Evolutionary conservation across 2,888 invertebrate genomes (phyloP).

Genomic region (Sarcophaga caerulescens): DNA sequence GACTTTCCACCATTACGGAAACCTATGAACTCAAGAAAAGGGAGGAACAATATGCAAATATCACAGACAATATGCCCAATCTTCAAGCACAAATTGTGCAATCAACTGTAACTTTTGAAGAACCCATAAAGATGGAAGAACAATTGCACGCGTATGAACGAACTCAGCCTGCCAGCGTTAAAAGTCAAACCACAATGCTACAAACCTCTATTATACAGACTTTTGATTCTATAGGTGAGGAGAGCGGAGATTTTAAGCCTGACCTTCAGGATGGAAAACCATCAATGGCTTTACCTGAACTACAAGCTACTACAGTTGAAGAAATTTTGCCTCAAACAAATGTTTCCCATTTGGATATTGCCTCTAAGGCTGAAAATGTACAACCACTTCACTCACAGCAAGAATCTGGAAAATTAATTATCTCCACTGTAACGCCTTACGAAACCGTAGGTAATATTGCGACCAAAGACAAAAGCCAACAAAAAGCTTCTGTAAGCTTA

Average conservation of each 20-base stretch:
- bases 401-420: conserved; percentile 68
- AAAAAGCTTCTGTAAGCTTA: conserved; percentile 59
- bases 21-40: conserved; percentile 72
- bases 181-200: conserved; percentile 67
- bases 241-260: conserved; percentile 72
- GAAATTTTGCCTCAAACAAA: conserved; percentile 71
- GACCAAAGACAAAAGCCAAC: conserved; percentile 43
- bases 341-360: conserved; percentile 61
- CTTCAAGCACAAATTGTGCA: conserved; percentile 71
- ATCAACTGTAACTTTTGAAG: conserved; percentile 72
- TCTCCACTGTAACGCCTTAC: conserved; percentile 70
- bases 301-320: conserved; percentile 73
- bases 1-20: conserved; percentile 73
- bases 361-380: conserved; percentile 29
- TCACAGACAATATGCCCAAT: conserved; percentile 66
- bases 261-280: conserved; percentile 46
- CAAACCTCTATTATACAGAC: conserved; percentile 71
- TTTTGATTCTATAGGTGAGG: conserved; percentile 72
- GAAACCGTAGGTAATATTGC: conserved; percentile 70
- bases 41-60: conserved; percentile 68
- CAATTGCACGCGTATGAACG: conserved; percentile 36
- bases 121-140: conserved; percentile 56
- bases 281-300: conserved; percentile 66
- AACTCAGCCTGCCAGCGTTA: conserved; percentile 32
- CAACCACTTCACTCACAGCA: conserved; percentile 52